phyloP scores from a whole-genome alignment of 2,113 vertebrate species.

The human (Homo sapiens) region GRCh38 chr15:53338001-53338500 shows the following conservation, averaged over 20 bases:
- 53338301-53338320: background rate
- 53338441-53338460: background rate
- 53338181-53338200: background rate
- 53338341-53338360: background rate
- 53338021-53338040: background rate
- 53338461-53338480: background rate
- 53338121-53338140: background rate
- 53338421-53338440: background rate
- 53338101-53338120: background rate
- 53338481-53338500: background rate
- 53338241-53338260: background rate
- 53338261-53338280: background rate
- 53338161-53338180: background rate
- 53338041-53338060: background rate
- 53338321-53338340: background rate
- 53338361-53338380: background rate
- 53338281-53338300: background rate
- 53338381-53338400: background rate
- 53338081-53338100: background rate
- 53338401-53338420: background rate
- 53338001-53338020: background rate
- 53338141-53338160: background rate
- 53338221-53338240: background rate
- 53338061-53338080: background rate
- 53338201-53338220: background rate